A percentile compares a stretch with the other conserved stretches of the same genome.
Conservation (phyloP, 2,888 invertebrate genomes). For the Microdon myrmicae region DNA sequence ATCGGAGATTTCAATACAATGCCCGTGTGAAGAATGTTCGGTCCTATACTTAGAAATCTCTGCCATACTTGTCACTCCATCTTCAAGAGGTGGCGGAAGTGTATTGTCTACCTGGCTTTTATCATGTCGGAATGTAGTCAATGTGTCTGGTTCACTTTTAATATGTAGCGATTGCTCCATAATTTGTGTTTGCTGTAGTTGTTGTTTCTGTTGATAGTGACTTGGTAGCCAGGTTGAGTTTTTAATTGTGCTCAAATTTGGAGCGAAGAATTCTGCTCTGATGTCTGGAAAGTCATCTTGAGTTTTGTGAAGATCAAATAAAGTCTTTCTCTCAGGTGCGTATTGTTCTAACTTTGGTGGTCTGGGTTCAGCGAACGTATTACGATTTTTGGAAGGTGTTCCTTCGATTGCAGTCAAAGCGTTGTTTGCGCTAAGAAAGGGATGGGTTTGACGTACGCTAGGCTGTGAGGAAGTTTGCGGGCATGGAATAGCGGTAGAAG, state of each 20-base stretch:
- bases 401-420: too few relatives aligned
- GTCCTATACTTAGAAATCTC: too few relatives aligned
- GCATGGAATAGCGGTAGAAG: too few relatives aligned
- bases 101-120: conserved; percentile 7
- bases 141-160: conserved; percentile 36
- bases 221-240: conserved; percentile 62
- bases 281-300: conserved; percentile 57
- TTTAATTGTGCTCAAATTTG: conserved; percentile 61
- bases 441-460: too few relatives aligned
- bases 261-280: conserved; percentile 61
- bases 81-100: conserved; percentile 8
- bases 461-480: too few relatives aligned
- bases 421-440: too few relatives aligned
- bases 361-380: too few relatives aligned
- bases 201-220: conserved; percentile 19
- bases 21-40: neutral
- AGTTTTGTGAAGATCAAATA: conserved; percentile 10
- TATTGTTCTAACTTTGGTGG: too few relatives aligned
- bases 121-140: neutral
- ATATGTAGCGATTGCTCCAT: conserved; percentile 54
- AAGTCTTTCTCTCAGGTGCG: too few relatives aligned
- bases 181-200: conserved; percentile 37
- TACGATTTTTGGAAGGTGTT: too few relatives aligned
- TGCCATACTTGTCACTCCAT: neutral
- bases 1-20: conserved; percentile 38